These are phyloP conservation scores for Lissonota sp. DNA, from an alignment of 2,888 invertebrate species.

Conservation along the genomic window DNA sequence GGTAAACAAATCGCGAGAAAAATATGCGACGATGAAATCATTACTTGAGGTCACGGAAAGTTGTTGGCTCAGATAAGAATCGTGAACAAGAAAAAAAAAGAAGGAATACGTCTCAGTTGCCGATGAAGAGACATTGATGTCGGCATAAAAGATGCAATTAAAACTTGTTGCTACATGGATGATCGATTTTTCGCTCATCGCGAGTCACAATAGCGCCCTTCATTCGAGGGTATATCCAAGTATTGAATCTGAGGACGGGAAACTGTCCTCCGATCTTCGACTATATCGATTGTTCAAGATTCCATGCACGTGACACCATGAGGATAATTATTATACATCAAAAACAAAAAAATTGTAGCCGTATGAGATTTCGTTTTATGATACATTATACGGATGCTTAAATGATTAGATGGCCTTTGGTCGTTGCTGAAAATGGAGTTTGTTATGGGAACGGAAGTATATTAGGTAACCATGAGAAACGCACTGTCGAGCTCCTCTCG, in stretches of 20 bases:
- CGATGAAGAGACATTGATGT: not conserved
- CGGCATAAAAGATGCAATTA: conserved; percentile 76
- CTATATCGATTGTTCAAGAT: no score
- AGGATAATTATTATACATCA: no score
- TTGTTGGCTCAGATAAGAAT: not conserved
- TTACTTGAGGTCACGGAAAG: no score
- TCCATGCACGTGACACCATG: no score
- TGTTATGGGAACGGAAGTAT: no score
- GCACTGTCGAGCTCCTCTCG: conserved; percentile 73
- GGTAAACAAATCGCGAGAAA: not conserved
- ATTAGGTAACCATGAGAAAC: conserved; percentile 72
- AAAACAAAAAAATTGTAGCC: no score
- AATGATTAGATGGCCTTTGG: no score
- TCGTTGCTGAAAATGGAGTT: no score
- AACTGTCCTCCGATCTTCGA: no score
- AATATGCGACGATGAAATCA: not conserved
- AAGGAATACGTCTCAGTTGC: not conserved
- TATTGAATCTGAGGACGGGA: not conserved
- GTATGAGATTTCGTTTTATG: no score
- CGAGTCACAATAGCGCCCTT: not conserved
- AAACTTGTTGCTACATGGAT: conserved; percentile 72
- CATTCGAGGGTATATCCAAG: not conserved
- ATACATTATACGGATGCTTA: no score
- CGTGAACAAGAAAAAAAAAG: no score
- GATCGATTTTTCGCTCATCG: conserved; percentile 26